These are phyloP conservation scores for Tetranychus urticae DNA, from an alignment of 1,140 invertebrate species.

Conservation along the genomic window DNA sequence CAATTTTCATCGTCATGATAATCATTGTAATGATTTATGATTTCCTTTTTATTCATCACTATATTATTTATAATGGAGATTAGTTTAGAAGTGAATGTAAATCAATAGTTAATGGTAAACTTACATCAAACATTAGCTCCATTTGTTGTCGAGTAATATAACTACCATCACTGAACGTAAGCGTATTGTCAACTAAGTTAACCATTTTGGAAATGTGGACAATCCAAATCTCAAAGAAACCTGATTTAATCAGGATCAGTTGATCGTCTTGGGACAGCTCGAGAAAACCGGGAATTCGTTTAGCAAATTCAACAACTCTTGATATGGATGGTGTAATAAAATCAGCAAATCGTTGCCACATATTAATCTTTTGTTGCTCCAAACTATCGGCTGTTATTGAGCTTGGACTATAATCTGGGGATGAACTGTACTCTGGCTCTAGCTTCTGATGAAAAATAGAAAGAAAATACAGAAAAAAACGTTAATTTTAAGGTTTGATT, in stretches of 20 bases:
- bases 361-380: constrained; percentile 21
- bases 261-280: constrained; percentile 73
- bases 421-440: constrained; percentile 12
- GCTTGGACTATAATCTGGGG: constrained; percentile 1
- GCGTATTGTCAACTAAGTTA: constrained; percentile 31
- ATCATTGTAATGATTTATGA: no score
- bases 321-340: constrained; percentile 48
- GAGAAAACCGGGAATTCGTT: constrained; percentile 65
- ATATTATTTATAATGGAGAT: neutral
- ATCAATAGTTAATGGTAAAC: constrained; percentile 18
- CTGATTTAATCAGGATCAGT: constrained; percentile 75
- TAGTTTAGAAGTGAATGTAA: neutral
- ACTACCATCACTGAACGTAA: constrained; percentile 81
- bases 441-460: neutral
- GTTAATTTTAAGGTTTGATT: no score
- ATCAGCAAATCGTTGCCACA: constrained; percentile 22
- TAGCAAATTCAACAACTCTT: constrained; percentile 76
- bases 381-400: constrained; percentile 16
- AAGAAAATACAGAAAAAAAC: neutral
- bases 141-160: constrained; percentile 60
- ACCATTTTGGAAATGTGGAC: constrained; percentile 58
- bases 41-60: neutral
- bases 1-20: no score
- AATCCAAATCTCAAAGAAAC: constrained; percentile 90
- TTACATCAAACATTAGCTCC: constrained; percentile 79